A percentile compares a stretch with the other conserved stretches of the same genome.
phyloP scores from a whole-genome alignment of 2,797 vertebrate species.

The Amblyopsis hoosieri region DNA sequence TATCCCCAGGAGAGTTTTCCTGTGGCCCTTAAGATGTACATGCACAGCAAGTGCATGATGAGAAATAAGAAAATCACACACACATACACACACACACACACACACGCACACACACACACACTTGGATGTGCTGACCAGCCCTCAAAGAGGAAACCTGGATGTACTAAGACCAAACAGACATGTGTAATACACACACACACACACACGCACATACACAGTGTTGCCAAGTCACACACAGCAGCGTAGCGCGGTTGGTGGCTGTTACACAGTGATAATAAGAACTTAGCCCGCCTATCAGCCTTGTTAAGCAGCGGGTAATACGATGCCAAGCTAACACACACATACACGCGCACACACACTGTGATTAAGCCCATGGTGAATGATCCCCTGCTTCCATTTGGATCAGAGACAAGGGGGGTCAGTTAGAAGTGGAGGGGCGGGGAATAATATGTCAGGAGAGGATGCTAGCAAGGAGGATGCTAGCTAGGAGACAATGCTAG shows the following conservation, averaged over 20 bases:
- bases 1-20: constrained; percentile 10
- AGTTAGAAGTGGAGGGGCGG: too few species aligned
- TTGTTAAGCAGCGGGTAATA: too few species aligned
- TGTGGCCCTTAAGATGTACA: not conserved
- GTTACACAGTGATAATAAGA: too few species aligned
- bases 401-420: too few species aligned
- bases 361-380: too few species aligned
- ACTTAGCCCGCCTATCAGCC: too few species aligned
- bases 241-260: constrained; percentile 14
- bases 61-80: not conserved
- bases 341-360: too few species aligned
- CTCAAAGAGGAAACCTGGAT: not conserved
- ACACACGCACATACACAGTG: constrained; percentile 20
- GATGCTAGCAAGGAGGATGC: too few species aligned
- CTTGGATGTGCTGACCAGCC: not conserved
- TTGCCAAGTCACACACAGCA: constrained; percentile 29
- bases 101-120: not conserved
- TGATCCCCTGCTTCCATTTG: too few species aligned
- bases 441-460: too few species aligned
- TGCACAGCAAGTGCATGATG: not conserved
- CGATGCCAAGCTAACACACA: too few species aligned
- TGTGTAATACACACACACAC: constrained; percentile 13
- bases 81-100: not conserved
- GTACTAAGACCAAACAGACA: constrained; percentile 3
- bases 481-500: too few species aligned